Conservation (phyloP, 2,797 vertebrate genomes). For the Hemibagrus guttatus region DNA sequence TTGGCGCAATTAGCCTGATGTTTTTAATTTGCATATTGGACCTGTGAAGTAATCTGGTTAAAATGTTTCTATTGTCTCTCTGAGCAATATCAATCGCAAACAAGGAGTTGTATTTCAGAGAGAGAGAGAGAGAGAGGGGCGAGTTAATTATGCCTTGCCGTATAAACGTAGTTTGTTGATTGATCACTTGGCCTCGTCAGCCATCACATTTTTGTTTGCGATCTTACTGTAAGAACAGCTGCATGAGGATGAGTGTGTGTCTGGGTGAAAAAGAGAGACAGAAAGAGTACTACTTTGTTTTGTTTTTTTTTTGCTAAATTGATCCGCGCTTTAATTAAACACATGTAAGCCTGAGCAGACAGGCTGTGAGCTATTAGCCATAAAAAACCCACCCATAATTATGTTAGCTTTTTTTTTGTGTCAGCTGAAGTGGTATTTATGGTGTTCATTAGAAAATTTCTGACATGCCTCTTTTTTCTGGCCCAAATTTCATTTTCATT, state of each 20-base stretch:
- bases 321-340: slow-evolving; percentile 71
- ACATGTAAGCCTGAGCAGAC: slow-evolving; percentile 65
- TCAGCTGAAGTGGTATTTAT: slow-evolving; percentile 65
- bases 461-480: slow-evolving; percentile 19
- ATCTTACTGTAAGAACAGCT: slow-evolving; percentile 69
- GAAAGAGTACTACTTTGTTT: slow-evolving; percentile 59
- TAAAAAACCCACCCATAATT: slow-evolving; percentile 70
- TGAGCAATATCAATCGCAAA: slow-evolving; percentile 56
- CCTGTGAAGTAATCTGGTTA: slow-evolving; percentile 57
- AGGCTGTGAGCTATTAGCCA: slow-evolving; percentile 71
- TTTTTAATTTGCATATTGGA: slow-evolving; percentile 50
- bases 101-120: slow-evolving; percentile 37
- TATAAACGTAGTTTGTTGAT: slow-evolving; percentile 73
- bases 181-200: slow-evolving; percentile 77
- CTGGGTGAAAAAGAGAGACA: neutral
- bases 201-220: slow-evolving; percentile 75
- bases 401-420: slow-evolving; percentile 60
- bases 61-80: slow-evolving; percentile 53
- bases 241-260: neutral
- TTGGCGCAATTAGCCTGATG: slow-evolving; percentile 51
- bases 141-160: slow-evolving; percentile 80
- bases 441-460: slow-evolving; percentile 62
- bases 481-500: slow-evolving; percentile 57
- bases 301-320: slow-evolving; percentile 70
- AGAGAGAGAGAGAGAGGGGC: slow-evolving; percentile 57